Base-by-base conservation (phyloP, 2,888 invertebrate genomes). In the Rhabditophanes sp. region DNA sequence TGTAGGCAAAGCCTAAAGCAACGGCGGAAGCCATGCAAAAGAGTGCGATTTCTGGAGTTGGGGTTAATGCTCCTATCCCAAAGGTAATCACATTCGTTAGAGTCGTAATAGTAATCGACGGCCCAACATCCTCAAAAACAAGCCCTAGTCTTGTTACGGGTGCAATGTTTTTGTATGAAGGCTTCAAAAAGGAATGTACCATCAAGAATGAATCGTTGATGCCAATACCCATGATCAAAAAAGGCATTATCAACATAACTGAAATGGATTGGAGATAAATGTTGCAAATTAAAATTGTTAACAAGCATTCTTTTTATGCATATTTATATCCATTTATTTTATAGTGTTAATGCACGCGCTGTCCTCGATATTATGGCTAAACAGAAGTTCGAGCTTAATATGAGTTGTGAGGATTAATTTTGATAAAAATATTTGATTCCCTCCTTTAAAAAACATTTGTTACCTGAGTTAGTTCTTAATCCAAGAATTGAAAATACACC, bases 61-160 rank as follows among this genome's bases (percentile, higher is more conserved):
- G 63, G 16, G 48, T 50, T 24, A 52, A 27, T 28, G 56, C 49
- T 30, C 62, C 62, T 23, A 62, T 54, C 12, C 49, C 37, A 35
- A 62, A 62, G 6, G 58, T 54, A 22, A 57, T 49, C 8, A 57
- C 59, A 35, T 62, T 58, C 9, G 62, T 62, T 30, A 61, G 26
- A 4, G 60, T 57, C 5, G 62, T 62, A n/a, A 58, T 59, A 3
- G 61, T 62, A 32, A 62, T 64, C 1, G 56, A 56, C n/a, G 61
- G 61, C 4, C 62, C 63, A n/a, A 56, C 51, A 11, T 55, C 49
- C 26, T 52, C 44, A 9, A 46, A 32, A 6, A 48, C 39, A 16
- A 45, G 19, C 5, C 45, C 42, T 24, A 56, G 21, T 8, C 46
- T 23, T 6, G 33, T 29, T 11, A 31, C 11, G 12, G 23, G 30